Base-by-base conservation (phyloP, 2,113 vertebrate species). In the Nothobranchius kuhntae region DNA sequence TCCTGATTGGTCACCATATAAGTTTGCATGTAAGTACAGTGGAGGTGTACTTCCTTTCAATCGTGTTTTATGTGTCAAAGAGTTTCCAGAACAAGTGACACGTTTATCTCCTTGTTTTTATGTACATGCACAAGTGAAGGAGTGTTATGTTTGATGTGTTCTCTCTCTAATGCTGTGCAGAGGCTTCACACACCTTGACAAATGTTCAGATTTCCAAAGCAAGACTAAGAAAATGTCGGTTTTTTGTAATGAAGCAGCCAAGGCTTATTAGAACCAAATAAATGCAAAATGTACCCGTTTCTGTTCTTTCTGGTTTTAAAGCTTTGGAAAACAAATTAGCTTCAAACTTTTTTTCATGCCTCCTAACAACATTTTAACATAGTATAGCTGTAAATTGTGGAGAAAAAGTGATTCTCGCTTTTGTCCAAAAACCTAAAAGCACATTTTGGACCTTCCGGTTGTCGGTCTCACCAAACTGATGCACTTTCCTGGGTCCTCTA, bases 181-280 rank as follows among this genome's bases (percentile, higher is more conserved):
- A 65, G 61, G 68, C 55, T 66, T 76, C 74, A 59, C 67, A 68
- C 52, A 67, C 62, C 56, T 66, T 57, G 26, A 79, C 54, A 78
- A 71, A 75, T 71, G 64, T 61, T 54, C 73, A 45, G 13, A 52
- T 71, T 84, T 75, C 65, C 56, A 79, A 74, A 79, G 68, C 59
- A 54, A 59, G 42, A 69, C 36, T 55, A n/a, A 30, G 30, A 61
- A 45, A 30, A 58, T 48, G 38, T 52, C 54, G 85, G 67, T 85
- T 88, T 88, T 21, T 89, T 89, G 82, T 85, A 82, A 81, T 76
- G 76, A 77, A 75, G 64, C 76, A 76, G 75, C 70, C 69, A 77
- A 68, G 68, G 85, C 80, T 80, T 86, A 64, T 72, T 78, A 85
- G 75, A 89, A 72, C 75, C 80, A 87, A 92, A 91, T 91, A 91